These are phyloP conservation scores for Myotis pilosus DNA, from an alignment of 2,797 vertebrate genomes.

Conservation along the genomic window DNA sequence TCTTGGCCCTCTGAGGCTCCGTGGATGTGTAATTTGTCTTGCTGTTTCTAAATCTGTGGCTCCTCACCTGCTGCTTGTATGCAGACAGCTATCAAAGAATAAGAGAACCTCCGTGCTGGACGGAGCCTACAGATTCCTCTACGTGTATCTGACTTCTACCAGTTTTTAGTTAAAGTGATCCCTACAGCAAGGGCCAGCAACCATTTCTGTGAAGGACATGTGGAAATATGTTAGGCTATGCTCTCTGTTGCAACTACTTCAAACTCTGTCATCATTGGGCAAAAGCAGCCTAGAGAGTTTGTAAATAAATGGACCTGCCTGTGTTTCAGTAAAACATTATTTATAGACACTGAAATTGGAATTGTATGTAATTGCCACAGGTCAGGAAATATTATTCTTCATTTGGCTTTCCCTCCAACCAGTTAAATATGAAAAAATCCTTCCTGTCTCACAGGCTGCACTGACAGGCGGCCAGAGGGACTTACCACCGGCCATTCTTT, in stretches of 20 bases:
- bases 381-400: background rate
- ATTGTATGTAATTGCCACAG: background rate
- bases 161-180: background rate
- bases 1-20: background rate
- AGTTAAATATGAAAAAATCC: background rate
- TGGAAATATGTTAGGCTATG: background rate
- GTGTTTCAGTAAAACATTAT: background rate
- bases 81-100: background rate
- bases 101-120: background rate
- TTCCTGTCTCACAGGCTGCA: background rate
- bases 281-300: background rate
- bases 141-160: background rate
- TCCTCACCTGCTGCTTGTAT: background rate
- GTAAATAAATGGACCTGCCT: background rate
- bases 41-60: background rate
- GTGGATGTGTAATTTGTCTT: background rate
- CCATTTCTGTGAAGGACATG: background rate
- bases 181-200: background rate
- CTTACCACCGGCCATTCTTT: background rate
- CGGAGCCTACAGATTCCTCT: background rate
- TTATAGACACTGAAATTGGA: background rate
- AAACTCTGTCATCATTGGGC: background rate
- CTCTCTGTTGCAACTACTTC: background rate
- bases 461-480: background rate
- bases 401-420: background rate